Base-by-base conservation (phyloP, 1,140 invertebrate genomes). In the Eriosoma lanigerum region DNA sequence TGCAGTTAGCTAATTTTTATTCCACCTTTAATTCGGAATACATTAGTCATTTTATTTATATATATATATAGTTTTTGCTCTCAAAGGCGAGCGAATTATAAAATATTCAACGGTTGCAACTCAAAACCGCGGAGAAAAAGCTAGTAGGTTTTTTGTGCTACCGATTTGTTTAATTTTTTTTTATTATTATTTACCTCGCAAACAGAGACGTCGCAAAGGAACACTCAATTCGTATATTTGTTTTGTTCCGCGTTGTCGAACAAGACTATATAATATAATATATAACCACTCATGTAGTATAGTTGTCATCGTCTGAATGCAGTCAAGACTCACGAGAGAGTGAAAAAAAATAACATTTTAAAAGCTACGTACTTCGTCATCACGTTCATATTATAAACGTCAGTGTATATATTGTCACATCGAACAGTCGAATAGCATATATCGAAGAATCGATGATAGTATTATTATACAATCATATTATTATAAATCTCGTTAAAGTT, bases 151-250 rank as follows among this genome's bases (percentile, higher is more conserved):
- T 60, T 60, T 17, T 26, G 26, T 19, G 15, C 21, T 62, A 26
- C 38, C 32, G 38, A 66, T 66, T 66, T 66, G n/a, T 38, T 66
- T 66, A 21, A n/a, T 66, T 66, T 66, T 66, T 44, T 66, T 21
- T 62, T 32, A 19, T 60, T 29, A 21, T 29, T 60, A 29, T 32
- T 62, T 62, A 62, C 19, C 19, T 62, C 9, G 60, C 60, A 62
- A 62, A 62, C 60, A 62, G 60, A 62, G 19, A 17, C 32, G 26
- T 6, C 60, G n/a, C 19, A 32, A 62, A 62, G 26, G 60, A 32
- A 32, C 17, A 62, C 13, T 62, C 15, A 9, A 62, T 62, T 1
- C 17, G 29, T 26, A 19, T 62, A 15, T 62, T 62, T 62, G 26
- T 62, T 62, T 62, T 32, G 29, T 62, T 62, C 29, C 60, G 2